phyloP scores from a whole-genome alignment of 2,113 vertebrate genomes.

The Lepisosteus osseus region DNA sequence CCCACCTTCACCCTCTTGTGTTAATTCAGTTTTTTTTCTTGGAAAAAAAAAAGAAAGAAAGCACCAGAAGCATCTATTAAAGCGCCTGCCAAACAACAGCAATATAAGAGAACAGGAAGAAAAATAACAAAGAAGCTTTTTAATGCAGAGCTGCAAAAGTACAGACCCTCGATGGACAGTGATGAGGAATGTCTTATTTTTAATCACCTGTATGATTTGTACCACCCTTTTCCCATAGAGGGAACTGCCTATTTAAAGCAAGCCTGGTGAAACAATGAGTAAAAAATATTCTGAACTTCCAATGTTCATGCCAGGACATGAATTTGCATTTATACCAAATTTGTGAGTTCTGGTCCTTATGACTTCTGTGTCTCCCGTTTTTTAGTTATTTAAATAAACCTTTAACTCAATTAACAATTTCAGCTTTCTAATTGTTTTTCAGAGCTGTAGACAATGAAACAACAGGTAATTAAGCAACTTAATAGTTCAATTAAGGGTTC shows the following conservation, averaged over 20 bases:
- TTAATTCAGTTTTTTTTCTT: conserved; percentile 32
- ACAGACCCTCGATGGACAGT: neutral
- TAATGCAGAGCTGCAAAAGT: neutral
- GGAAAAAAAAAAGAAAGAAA: neutral
- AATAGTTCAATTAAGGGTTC: too few species aligned
- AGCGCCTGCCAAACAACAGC: neutral
- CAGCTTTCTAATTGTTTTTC: too few species aligned
- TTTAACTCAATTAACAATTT: too few species aligned
- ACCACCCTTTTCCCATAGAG: too few species aligned
- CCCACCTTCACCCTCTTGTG: conserved; percentile 49
- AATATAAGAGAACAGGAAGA: neutral
- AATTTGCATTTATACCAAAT: neutral
- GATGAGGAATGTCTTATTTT: too few species aligned
- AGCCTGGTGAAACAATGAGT: neutral
- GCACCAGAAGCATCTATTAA: neutral
- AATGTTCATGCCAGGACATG: neutral
- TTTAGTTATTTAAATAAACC: too few species aligned
- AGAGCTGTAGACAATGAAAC: too few species aligned
- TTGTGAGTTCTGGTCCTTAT: too few species aligned
- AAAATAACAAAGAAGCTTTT: neutral
- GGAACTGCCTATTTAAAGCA: neutral
- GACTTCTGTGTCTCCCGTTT: too few species aligned
- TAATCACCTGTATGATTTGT: too few species aligned
- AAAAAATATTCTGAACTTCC: neutral
- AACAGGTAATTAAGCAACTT: too few species aligned